phyloP scores from a whole-genome alignment of 2,113 vertebrate species.

The Saguinus imperator region DNA sequence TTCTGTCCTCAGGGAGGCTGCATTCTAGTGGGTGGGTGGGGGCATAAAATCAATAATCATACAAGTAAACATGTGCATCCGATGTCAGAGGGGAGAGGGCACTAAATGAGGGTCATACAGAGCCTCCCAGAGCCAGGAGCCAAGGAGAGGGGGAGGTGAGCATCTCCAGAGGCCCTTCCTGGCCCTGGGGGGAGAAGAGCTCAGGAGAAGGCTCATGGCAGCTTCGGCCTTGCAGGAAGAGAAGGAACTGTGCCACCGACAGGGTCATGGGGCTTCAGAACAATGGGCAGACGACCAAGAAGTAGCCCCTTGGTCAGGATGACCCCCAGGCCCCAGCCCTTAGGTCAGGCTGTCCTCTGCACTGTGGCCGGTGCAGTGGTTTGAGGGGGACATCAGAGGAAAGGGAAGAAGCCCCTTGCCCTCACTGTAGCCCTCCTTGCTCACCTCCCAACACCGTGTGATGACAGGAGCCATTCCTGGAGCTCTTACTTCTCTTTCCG shows the following conservation, averaged over 20 bases:
- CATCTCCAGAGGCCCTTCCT: not conserved
- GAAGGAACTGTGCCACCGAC: fast-evolving
- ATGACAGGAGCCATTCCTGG: fast-evolving
- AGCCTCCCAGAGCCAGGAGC: not conserved
- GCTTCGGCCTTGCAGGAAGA: not conserved
- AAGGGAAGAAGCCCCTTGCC: no score
- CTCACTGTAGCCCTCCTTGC: fast-evolving
- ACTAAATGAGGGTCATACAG: not conserved
- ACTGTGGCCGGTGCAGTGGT: not conserved
- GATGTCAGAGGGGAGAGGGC: not conserved
- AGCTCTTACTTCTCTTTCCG: not conserved
- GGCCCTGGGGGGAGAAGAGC: not conserved
- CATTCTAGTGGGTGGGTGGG: no score
- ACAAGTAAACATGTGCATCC: not conserved
- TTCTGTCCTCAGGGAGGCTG: no score
- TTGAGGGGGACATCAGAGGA: fast-evolving
- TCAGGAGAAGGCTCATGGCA: not conserved
- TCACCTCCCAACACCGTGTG: no score
- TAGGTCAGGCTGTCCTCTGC: fast-evolving
- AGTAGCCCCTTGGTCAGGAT: fast-evolving
- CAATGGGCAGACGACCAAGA: not conserved
- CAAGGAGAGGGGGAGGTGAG: not conserved
- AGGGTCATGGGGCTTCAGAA: fast-evolving
- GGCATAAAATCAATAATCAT: not conserved
- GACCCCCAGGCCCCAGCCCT: no score